Evolutionary conservation across 2,888 invertebrate species (phyloP).

Genomic region (Cheilosia soror): DNA sequence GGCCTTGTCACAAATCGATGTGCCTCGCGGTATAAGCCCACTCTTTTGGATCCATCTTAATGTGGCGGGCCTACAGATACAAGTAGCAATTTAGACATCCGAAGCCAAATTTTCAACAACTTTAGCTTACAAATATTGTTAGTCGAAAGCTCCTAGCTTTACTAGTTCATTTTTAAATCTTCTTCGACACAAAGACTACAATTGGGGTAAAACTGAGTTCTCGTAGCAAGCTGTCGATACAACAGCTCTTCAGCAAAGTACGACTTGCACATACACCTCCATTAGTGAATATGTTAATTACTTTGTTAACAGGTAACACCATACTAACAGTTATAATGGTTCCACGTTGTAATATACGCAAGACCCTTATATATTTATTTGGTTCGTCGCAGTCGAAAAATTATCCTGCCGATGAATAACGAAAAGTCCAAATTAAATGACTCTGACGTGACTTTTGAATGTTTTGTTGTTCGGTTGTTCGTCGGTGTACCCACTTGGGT

Average conservation of each 20-base stretch:
- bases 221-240: no score
- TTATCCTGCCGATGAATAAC: constrained; percentile 70
- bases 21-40: no score
- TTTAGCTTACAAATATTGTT: no score
- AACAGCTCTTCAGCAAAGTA: constrained; percentile 2
- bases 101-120: no score
- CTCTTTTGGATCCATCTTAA: no score
- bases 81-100: no score
- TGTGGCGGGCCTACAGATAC: no score
- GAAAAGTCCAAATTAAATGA: constrained; percentile 72
- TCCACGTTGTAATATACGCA: constrained; percentile 42
- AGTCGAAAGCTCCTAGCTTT: no score
- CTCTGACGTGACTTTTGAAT: constrained; percentile 73
- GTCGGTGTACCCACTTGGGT: constrained; percentile 51
- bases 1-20: no score
- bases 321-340: constrained; percentile 54
- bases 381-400: constrained; percentile 43
- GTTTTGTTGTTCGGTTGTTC: constrained; percentile 56
- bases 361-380: constrained; percentile 21
- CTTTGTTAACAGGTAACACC: constrained; percentile 70
- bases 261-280: constrained; percentile 17
- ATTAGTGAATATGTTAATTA: constrained; percentile 53
- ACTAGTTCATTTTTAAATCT: no score
- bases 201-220: no score
- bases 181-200: no score